Conservation (phyloP, 2,113 vertebrate species). For the Seriola rivoliana region DNA sequence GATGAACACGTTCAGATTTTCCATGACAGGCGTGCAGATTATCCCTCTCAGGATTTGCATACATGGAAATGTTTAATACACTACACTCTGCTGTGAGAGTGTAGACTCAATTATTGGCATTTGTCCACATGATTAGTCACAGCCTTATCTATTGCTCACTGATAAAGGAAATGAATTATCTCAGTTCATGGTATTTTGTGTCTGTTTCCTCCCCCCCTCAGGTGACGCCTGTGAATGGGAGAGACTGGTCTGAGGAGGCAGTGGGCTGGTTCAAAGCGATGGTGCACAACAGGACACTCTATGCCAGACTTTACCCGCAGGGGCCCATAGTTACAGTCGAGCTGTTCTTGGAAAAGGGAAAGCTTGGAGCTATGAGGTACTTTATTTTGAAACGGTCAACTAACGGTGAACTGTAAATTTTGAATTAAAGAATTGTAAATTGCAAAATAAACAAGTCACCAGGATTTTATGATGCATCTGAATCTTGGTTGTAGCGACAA, state of each 20-base stretch:
- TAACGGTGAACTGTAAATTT: background rate
- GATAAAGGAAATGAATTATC: conserved; percentile 68
- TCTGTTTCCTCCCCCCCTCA: conserved; percentile 58
- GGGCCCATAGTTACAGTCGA: conserved; percentile 69
- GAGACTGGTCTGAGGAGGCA: conserved; percentile 78
- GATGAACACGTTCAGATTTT: background rate
- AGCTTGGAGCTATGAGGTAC: conserved; percentile 84
- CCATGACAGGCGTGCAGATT: background rate
- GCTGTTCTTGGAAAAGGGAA: conserved; percentile 85
- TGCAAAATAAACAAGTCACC: background rate
- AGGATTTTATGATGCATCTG: background rate
- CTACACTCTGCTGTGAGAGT: conserved; percentile 4
- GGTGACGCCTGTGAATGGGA: conserved; percentile 81
- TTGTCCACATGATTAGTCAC: conserved; percentile 63
- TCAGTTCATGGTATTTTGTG: conserved; percentile 49
- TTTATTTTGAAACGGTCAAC: background rate
- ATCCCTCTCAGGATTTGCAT: conserved; percentile 40
- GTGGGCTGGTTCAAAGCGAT: conserved; percentile 81
- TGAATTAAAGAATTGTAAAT: background rate
- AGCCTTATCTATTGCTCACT: conserved; percentile 43
- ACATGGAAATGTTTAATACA: conserved; percentile 39
- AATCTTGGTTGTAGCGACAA: background rate
- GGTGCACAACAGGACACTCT: conserved; percentile 77
- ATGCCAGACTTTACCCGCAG: conserved; percentile 78
- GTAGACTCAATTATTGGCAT: conserved; percentile 34